These are phyloP conservation scores for Clanis bilineata DNA, from an alignment of 2,888 invertebrate species.

Conservation along the genomic window DNA sequence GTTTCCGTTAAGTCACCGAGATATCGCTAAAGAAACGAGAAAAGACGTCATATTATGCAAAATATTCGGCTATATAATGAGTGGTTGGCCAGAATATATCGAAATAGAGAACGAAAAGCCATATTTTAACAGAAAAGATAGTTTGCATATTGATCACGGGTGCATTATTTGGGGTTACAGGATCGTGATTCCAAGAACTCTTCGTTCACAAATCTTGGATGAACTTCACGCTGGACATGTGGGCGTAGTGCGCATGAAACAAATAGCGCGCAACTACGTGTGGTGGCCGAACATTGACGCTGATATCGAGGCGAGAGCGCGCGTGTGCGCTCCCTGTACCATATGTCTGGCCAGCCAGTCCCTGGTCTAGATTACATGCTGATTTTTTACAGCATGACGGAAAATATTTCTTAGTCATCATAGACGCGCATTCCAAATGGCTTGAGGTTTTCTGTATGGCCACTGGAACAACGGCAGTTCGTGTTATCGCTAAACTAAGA, in stretches of 20 bases:
- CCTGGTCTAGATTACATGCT: slow-evolving; percentile 13
- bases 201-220: too few species aligned
- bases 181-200: too few species aligned
- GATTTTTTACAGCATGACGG: slow-evolving; percentile 14
- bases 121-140: background rate
- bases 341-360: background rate
- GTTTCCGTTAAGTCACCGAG: too few species aligned
- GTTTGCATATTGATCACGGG: too few species aligned
- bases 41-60: too few species aligned
- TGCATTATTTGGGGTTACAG: too few species aligned
- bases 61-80: too few species aligned
- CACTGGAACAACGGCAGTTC: slow-evolving; percentile 19
- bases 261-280: slow-evolving; percentile 16
- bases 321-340: background rate
- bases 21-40: too few species aligned
- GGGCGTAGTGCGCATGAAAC: slow-evolving; percentile 11
- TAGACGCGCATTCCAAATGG: slow-evolving; percentile 31
- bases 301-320: slow-evolving; percentile 2
- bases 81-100: too few species aligned
- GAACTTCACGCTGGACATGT: too few species aligned
- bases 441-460: slow-evolving; percentile 29
- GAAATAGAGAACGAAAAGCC: background rate
- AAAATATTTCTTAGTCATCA: slow-evolving; percentile 2
- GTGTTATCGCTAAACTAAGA: slow-evolving; percentile 22
- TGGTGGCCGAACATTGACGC: slow-evolving; percentile 10